These are phyloP conservation scores for Cisticola juncidis DNA, from an alignment of 2,113 vertebrate genomes.

Conservation along the genomic window DNA sequence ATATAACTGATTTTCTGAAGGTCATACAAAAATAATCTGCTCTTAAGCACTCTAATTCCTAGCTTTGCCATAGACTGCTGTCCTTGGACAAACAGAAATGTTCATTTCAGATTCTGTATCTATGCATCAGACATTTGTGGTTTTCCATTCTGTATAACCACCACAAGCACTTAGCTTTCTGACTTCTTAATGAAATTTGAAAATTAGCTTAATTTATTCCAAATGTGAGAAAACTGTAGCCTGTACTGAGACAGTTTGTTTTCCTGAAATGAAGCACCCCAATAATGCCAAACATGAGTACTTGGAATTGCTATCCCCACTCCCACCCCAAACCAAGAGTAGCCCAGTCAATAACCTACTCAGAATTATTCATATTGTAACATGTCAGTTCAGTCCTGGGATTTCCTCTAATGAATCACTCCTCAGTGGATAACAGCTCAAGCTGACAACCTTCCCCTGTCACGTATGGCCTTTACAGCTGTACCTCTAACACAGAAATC, in stretches of 20 bases:
- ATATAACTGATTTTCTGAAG: neutral
- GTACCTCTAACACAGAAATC: neutral
- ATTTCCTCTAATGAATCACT: neutral
- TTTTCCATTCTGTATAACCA: neutral
- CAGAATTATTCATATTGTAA: neutral
- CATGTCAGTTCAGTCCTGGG: neutral
- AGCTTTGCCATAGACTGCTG: neutral
- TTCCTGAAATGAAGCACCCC: neutral
- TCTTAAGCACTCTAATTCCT: neutral
- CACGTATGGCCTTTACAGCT: fast-evolving
- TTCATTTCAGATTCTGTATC: neutral
- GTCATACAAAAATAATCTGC: neutral
- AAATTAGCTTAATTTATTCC: neutral
- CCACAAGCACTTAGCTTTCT: neutral
- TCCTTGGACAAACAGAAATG: neutral
- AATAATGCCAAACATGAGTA: neutral
- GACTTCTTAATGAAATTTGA: neutral
- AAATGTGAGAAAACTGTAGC: neutral
- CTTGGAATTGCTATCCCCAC: neutral
- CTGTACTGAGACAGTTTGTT: neutral
- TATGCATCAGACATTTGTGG: neutral
- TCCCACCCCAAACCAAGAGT: neutral
- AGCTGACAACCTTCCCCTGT: neutral
- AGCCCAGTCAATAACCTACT: neutral
- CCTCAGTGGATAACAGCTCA: neutral